Percentiles rank a stretch among this genome's conserved stretches.
These are phyloP conservation scores for human DNA, from an alignment of 2,113 vertebrate genomes.

Conservation along the genomic window GRCh38 chr12:131473001-131473500, in stretches of 20 bases:
- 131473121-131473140: not conserved
- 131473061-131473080: not conserved
- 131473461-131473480: too few relatives aligned
- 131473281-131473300: not conserved
- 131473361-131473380: not conserved
- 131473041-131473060: not conserved
- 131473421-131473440: too few relatives aligned
- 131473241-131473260: not conserved
- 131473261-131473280: not conserved
- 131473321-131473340: not conserved
- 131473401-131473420: too few relatives aligned
- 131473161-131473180: not conserved
- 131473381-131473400: too few relatives aligned
- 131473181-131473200: not conserved
- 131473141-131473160: not conserved
- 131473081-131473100: fast-evolving
- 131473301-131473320: not conserved
- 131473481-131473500: too few relatives aligned
- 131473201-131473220: not conserved
- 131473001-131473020: not conserved
- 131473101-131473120: fast-evolving
- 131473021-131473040: not conserved
- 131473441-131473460: too few relatives aligned
- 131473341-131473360: not conserved
- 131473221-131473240: not conserved